These are phyloP conservation scores for Aporophyla nigra DNA, from an alignment of 2,888 invertebrate species.

Conservation along the genomic window DNA sequence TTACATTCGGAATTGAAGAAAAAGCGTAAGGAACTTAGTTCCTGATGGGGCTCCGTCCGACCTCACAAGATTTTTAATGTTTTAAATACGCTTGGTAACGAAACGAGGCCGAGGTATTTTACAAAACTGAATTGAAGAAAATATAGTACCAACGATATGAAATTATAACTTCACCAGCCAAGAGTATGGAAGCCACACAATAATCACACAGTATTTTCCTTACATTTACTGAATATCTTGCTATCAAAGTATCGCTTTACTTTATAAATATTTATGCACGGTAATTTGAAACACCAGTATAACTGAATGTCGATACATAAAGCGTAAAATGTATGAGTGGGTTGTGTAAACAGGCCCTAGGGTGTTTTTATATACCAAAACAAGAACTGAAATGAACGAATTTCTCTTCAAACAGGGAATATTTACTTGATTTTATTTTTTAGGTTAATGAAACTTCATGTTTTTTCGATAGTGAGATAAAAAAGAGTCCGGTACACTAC, in stretches of 20 bases:
- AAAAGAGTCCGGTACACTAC: neutral
- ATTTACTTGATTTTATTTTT: constrained; percentile 19
- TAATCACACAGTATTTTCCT: constrained; percentile 7
- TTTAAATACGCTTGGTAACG: no score
- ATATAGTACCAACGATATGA: neutral
- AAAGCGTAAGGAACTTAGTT: no score
- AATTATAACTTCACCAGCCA: neutral
- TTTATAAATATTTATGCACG: constrained; percentile 49
- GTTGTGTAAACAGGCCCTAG: constrained; percentile 54
- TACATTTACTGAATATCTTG: constrained; percentile 22
- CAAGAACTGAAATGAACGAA: constrained; percentile 59
- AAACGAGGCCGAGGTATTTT: no score
- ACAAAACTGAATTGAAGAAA: neutral
- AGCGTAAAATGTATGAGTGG: constrained; percentile 42
- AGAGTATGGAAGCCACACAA: neutral
- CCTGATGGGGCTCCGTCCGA: no score
- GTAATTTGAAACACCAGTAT: constrained; percentile 49
- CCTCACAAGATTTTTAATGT: no score
- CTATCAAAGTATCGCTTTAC: constrained; percentile 16
- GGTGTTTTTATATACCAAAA: constrained; percentile 57
- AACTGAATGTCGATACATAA: constrained; percentile 41
- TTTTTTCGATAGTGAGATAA: neutral
- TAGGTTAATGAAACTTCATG: neutral
- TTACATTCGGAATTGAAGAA: no score
- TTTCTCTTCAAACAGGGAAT: constrained; percentile 39